Evolutionary conservation across 2,113 vertebrate species (phyloP).

Genomic region (Hippopotamus amphibius): DNA sequence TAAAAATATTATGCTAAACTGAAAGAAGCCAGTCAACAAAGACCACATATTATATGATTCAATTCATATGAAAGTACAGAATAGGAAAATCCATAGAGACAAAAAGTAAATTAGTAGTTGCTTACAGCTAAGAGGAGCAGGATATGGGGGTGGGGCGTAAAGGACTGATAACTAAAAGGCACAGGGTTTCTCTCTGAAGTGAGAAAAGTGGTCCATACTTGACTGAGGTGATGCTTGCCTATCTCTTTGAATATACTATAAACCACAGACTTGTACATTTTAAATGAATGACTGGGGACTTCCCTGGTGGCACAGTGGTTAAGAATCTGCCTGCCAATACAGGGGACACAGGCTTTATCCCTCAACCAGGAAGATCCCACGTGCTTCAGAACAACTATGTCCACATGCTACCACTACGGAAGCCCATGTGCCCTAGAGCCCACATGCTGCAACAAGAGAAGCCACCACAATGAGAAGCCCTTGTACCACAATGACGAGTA

Average conservation of each 20-base stretch:
- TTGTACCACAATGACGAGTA: too few relatives aligned
- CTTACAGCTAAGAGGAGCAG: background rate
- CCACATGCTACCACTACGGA: too few relatives aligned
- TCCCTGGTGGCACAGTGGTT: too few relatives aligned
- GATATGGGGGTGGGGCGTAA: background rate
- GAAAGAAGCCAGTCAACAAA: conserved; percentile 17
- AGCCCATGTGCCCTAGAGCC: too few relatives aligned
- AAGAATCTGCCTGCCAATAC: too few relatives aligned
- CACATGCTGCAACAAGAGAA: too few relatives aligned
- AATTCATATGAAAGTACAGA: background rate
- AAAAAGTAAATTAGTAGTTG: background rate
- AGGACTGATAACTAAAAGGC: background rate
- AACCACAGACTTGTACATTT: background rate
- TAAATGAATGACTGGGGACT: background rate
- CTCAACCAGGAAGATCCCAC: too few relatives aligned
- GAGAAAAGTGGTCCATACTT: background rate
- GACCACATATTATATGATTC: background rate
- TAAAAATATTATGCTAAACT: background rate
- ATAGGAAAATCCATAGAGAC: background rate
- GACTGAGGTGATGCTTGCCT: background rate
- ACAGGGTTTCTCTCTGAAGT: background rate
- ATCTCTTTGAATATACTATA: background rate
- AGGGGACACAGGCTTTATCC: too few relatives aligned
- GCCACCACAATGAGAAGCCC: too few relatives aligned
- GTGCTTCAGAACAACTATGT: too few relatives aligned